Conservation (phyloP, 2,888 invertebrate species). For the Gastrophysa polygoni region DNA sequence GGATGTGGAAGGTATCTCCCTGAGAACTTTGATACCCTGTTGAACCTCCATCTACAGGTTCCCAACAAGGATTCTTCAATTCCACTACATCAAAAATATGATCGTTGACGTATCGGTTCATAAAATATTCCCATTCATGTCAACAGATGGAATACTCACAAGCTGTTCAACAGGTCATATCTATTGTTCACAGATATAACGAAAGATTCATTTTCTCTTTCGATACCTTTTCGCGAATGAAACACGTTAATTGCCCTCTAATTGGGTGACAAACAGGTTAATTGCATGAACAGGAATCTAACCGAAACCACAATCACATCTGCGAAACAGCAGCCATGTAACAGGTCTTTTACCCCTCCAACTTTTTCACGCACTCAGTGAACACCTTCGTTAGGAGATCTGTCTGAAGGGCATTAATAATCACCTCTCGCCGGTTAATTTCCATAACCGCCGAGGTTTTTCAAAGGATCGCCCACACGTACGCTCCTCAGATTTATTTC, state of each 20-base stretch:
- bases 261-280: not conserved
- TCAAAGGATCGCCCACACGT: not conserved
- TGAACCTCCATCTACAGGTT: no score
- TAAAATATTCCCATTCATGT: no score
- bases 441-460: not conserved
- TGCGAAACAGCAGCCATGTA: not conserved
- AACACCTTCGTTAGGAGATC: not conserved
- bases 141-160: no score
- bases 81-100: no score
- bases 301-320: not conserved
- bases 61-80: no score
- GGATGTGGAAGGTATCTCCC: no score
- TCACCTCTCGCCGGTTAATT: slow-evolving; percentile 6
- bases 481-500: slow-evolving; percentile 1
- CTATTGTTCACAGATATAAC: no score
- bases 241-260: not conserved
- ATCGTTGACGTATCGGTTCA: no score
- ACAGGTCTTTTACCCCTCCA: not conserved
- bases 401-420: not conserved
- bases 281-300: not conserved
- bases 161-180: no score
- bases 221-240: no score
- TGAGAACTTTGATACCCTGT: no score
- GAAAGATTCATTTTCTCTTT: no score
- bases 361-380: not conserved